These are phyloP conservation scores for Archegozetes longisetosus DNA, from an alignment of 1,140 invertebrate species.

Conservation along the genomic window DNA sequence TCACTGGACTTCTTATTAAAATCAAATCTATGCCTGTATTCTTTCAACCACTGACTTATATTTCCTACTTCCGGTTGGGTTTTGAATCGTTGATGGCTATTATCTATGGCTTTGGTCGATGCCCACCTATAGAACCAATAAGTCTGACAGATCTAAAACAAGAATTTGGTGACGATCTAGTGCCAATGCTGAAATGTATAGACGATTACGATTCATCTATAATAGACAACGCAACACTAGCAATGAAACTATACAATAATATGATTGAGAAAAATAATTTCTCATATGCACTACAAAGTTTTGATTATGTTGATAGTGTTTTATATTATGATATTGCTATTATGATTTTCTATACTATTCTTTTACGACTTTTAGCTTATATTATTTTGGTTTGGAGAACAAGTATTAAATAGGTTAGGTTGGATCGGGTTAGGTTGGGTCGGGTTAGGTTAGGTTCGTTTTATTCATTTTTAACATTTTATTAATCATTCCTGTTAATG, in stretches of 20 bases:
- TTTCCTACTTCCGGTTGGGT: conserved; percentile 75
- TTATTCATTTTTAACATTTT: not conserved
- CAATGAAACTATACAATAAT: conserved; percentile 4
- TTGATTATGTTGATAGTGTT: conserved; percentile 36
- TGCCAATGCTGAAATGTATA: conserved; percentile 1
- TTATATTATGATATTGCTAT: conserved; percentile 65
- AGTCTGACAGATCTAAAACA: not conserved
- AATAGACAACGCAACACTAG: not conserved
- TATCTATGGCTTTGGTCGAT: conserved; percentile 68
- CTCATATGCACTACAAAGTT: conserved; percentile 2
- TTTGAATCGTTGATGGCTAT: conserved; percentile 80
- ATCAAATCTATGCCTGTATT: conserved; percentile 66
- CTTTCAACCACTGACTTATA: conserved; percentile 38
- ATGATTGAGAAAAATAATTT: conserved; percentile 1
- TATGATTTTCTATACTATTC: conserved; percentile 59
- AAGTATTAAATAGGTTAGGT: not conserved
- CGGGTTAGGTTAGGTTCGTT: too few relatives aligned
- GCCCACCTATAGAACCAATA: conserved; percentile 20
- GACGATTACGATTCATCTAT: not conserved
- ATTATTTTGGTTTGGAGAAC: conserved; percentile 55
- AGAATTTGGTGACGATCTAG: conserved; percentile 12
- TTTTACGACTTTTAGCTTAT: conserved; percentile 64
- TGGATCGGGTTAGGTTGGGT: too few relatives aligned
- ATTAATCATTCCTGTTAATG: not conserved
- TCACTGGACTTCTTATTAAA: conserved; percentile 75